These are phyloP conservation scores for Agrochola lota DNA, from an alignment of 2,888 invertebrate genomes.

Conservation along the genomic window DNA sequence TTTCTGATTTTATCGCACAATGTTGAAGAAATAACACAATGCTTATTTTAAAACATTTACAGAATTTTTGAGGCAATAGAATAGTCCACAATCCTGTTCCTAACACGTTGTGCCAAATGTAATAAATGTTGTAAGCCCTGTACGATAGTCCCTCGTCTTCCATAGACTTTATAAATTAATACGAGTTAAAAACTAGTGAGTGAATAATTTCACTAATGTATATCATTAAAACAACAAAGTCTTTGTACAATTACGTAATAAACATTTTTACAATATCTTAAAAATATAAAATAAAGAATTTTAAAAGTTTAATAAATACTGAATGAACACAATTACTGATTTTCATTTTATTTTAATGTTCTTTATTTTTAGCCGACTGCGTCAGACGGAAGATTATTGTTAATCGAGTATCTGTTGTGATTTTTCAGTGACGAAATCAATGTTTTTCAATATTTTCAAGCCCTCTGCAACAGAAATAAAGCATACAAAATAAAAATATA, in stretches of 20 bases:
- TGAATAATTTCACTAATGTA: conserved; percentile 69
- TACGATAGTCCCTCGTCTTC: conserved; percentile 86
- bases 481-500: neutral
- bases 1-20: conserved; percentile 60
- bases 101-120: conserved; percentile 86
- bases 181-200: conserved; percentile 71
- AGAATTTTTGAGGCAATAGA: conserved; percentile 60
- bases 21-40: conserved; percentile 36
- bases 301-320: conserved; percentile 87
- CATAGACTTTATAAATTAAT: conserved; percentile 79
- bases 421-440: conserved; percentile 69
- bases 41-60: conserved; percentile 64
- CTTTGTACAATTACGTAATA: conserved; percentile 87
- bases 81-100: conserved; percentile 82
- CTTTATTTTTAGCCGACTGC: conserved; percentile 24
- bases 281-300: conserved; percentile 81
- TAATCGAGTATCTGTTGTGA: conserved; percentile 83
- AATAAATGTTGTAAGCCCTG: conserved; percentile 76
- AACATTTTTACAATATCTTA: conserved; percentile 88
- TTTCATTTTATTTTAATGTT: conserved; percentile 70
- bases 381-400: conserved; percentile 7
- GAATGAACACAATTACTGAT: conserved; percentile 76
- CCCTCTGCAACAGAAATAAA: conserved; percentile 81
- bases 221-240: conserved; percentile 79
- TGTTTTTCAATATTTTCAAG: conserved; percentile 82